Base-by-base conservation (phyloP, 2,888 invertebrate genomes). In the Zonitis immaculata region DNA sequence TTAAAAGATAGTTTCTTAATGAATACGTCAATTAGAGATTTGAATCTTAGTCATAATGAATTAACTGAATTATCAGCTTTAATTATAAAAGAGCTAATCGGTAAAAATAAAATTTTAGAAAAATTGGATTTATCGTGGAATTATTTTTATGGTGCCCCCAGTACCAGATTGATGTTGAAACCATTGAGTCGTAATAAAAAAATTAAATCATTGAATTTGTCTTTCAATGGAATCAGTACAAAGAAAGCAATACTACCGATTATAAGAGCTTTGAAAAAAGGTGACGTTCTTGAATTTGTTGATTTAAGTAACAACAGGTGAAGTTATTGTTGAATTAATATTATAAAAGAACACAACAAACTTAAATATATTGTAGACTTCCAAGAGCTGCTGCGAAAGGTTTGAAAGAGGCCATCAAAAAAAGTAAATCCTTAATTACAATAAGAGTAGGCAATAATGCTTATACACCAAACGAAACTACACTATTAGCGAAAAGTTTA, bases 121-220 rank as follows among this genome's bases (percentile, higher is more conserved):
- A 65, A 72, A 27, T 61, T 83, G 11, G 75, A 81, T 68, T 70
- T 83, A 43, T 76, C 80, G 0, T 80, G 80, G 79, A 83, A 82
- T 66, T 74, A 74, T 39, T 73, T 83, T 22, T 74, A 73, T 46
- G 67, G 76, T 51, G 64, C 54, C 11, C 58, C 71, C 70, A 70
- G 77, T 75, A 73, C 74, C 58, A 75, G 71, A 56, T 66, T 55
- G 48, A 58, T 81, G 20, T 72, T 74, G 50, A 61, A 61, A 30
- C 77, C 71, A 5, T 61, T 80, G 3, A 28, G 50, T 2, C 58
- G 65, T 25, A 78, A 75, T 62, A 60, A 61, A 26, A 57, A 60
- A 3, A 57, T 79, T 7, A 60, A 55, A 32, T 57, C 63, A 28
- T 62, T 81, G 28, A 75, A 78, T 67, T 59, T 81, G 46, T 71